Conservation (phyloP, 2,113 vertebrate genomes). For the Pseudolaguvia tuberculata region DNA sequence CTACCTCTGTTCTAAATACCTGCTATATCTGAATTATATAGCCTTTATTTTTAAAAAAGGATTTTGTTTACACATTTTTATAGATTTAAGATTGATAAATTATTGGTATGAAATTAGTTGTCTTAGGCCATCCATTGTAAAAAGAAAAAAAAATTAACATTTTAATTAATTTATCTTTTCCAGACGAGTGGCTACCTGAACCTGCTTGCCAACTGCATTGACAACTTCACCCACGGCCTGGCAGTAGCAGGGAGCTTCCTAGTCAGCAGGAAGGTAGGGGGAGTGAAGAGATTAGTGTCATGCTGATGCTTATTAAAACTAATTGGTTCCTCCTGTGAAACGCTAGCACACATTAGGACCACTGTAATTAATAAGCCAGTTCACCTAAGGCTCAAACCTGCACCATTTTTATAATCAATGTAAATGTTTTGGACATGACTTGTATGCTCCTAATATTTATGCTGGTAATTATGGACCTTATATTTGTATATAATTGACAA, state of each 20-base stretch:
- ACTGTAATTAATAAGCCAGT: slow-evolving; percentile 17
- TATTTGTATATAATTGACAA: too few relatives aligned
- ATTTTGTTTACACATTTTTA: not conserved
- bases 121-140: not conserved
- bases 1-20: too few relatives aligned
- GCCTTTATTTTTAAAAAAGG: not conserved
- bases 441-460: not conserved
- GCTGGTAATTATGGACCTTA: not conserved
- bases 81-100: too few relatives aligned
- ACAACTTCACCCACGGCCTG: slow-evolving; percentile 96
- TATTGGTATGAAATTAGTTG: not conserved
- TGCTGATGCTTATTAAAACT: slow-evolving; percentile 1
- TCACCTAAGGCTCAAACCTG: not conserved
- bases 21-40: not conserved
- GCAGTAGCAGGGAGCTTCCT: slow-evolving; percentile 94
- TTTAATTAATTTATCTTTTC: not conserved
- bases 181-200: slow-evolving; percentile 96
- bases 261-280: slow-evolving; percentile 92
- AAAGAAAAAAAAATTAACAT: too few relatives aligned
- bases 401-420: not conserved
- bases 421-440: not conserved
- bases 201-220: slow-evolving; percentile 93
- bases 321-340: slow-evolving; percentile 16
- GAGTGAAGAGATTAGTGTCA: slow-evolving; percentile 17
- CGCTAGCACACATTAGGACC: slow-evolving; percentile 7